phyloP scores from a whole-genome alignment of 2,113 vertebrate genomes.

The Cardinalis cardinalis region DNA sequence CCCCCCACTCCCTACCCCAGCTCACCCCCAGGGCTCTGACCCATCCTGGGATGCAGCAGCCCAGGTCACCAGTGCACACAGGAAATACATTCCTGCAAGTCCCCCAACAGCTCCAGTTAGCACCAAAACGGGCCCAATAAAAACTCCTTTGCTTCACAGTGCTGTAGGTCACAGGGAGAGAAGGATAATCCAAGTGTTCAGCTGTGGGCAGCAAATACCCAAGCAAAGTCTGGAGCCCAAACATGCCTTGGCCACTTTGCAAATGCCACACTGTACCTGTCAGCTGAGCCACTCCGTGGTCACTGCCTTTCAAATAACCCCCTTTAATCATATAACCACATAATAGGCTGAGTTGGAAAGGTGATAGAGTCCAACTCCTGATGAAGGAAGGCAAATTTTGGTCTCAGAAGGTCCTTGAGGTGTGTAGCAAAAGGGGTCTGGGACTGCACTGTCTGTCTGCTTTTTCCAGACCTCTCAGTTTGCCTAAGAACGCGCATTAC shows the following conservation, averaged over 20 bases:
- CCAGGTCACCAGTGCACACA: neutral
- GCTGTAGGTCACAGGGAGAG: neutral
- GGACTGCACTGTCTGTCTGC: neutral
- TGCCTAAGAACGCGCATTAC: neutral
- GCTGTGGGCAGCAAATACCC: neutral
- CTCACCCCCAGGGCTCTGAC: fast-evolving
- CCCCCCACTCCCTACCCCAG: fast-evolving
- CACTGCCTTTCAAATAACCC: neutral
- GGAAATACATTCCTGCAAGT: neutral
- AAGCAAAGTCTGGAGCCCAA: neutral
- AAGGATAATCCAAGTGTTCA: neutral
- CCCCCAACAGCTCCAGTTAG: neutral
- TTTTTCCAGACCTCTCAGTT: neutral
- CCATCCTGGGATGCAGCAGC: neutral
- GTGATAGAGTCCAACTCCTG: fast-evolving
- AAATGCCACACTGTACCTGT: neutral
- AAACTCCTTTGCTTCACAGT: neutral
- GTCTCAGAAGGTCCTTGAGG: neutral
- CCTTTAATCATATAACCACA: neutral
- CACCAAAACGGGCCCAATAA: neutral
- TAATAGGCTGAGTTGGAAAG: neutral
- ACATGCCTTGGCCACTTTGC: neutral
- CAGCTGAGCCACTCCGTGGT: neutral
- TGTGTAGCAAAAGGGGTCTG: neutral
- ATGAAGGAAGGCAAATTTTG: neutral